Evolutionary conservation across 2,888 invertebrate genomes (phyloP).

Genomic region (Tenthredo scrophulariae): DNA sequence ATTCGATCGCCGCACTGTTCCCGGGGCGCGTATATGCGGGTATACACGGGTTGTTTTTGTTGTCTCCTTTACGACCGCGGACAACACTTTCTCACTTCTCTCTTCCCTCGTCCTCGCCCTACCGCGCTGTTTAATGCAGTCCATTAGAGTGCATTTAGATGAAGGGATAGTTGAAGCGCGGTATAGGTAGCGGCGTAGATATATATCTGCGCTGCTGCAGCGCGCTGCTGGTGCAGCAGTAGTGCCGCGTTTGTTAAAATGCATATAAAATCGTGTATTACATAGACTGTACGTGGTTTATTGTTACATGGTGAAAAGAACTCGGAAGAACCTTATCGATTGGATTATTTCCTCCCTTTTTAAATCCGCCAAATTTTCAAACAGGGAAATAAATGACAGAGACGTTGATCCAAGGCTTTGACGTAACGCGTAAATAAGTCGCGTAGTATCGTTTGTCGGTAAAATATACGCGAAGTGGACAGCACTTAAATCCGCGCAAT

Average conservation of each 20-base stretch:
- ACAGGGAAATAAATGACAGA: not conserved
- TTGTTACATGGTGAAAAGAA: not conserved
- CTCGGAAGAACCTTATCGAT: not conserved
- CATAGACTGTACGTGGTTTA: not conserved
- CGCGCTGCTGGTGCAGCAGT: not conserved
- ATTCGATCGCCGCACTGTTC: not conserved
- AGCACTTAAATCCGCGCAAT: slow-evolving; percentile 29
- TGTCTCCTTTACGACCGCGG: slow-evolving; percentile 17
- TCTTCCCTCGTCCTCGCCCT: slow-evolving; percentile 54
- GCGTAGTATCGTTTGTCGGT: not conserved
- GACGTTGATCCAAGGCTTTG: not conserved
- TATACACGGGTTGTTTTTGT: not conserved
- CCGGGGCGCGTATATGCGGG: not conserved
- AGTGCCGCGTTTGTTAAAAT: not conserved
- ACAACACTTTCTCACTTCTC: slow-evolving; percentile 20
- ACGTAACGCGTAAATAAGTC: not conserved
- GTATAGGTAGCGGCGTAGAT: slow-evolving; percentile 50
- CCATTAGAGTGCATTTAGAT: slow-evolving; percentile 79
- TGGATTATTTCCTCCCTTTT: not conserved
- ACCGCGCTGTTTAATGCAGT: slow-evolving; percentile 77
- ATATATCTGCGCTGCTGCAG: slow-evolving; percentile 46
- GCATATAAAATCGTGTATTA: not conserved
- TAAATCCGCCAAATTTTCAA: not conserved
- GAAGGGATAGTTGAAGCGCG: slow-evolving; percentile 76
- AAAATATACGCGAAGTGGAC: slow-evolving; percentile 16